Evolutionary conservation across 2,113 vertebrate genomes (phyloP).

Genomic region (Dromaius novaehollandiae): DNA sequence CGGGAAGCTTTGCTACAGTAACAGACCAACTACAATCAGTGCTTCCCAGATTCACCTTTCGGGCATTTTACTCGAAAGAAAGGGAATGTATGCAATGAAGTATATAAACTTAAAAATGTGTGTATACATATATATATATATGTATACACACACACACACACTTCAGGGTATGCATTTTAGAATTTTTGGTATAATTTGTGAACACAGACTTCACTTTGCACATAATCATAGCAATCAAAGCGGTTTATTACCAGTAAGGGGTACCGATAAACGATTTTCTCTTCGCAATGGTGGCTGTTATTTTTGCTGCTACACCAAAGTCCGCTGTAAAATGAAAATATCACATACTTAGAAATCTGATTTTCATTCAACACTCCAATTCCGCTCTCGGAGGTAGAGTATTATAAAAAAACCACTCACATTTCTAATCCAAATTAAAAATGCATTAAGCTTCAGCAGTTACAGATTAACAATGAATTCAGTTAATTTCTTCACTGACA

Average conservation of each 20-base stretch:
- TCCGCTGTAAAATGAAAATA: slow-evolving; percentile 83
- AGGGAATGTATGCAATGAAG: background rate
- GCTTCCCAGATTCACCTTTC: background rate
- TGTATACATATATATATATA: background rate
- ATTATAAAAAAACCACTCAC: background rate
- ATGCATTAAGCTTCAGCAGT: background rate
- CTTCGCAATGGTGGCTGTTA: slow-evolving; percentile 98
- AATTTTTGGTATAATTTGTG: background rate
- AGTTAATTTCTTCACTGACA: background rate
- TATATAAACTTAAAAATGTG: background rate
- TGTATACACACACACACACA: background rate
- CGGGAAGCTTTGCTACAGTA: background rate
- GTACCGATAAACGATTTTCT: slow-evolving; percentile 99
- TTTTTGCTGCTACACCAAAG: slow-evolving; percentile 98
- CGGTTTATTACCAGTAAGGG: slow-evolving; percentile 90
- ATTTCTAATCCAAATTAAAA: background rate
- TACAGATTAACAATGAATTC: background rate
- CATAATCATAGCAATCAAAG: background rate
- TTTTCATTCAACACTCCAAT: background rate
- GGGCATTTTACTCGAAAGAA: background rate
- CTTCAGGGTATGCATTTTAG: background rate
- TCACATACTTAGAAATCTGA: background rate
- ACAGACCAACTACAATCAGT: background rate
- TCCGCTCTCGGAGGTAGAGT: background rate
- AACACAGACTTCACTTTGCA: background rate